phyloP scores from a whole-genome alignment of 2,797 vertebrate species.

The Emydoidea blandingii region DNA sequence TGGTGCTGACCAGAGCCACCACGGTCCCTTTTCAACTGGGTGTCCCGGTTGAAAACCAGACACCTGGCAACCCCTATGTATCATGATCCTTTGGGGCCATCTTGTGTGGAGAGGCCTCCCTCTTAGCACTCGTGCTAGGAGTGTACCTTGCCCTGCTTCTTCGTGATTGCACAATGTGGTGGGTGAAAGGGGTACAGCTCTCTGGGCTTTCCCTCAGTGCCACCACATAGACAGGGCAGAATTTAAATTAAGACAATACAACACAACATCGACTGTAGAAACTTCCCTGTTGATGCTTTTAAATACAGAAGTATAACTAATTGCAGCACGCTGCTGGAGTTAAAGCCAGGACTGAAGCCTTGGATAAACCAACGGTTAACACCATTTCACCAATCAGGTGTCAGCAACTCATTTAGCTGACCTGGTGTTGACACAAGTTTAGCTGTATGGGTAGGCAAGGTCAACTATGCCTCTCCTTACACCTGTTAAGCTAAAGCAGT shows the following conservation, averaged over 20 bases:
- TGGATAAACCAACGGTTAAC: not conserved
- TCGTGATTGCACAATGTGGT: not conserved
- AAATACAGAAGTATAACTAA: not conserved
- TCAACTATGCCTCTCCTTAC: not conserved
- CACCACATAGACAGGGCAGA: not conserved
- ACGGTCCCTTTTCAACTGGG: no score
- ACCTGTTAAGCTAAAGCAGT: not conserved
- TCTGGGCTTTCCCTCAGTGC: not conserved
- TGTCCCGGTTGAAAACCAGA: no score
- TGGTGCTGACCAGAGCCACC: no score
- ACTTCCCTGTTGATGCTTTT: accelerated
- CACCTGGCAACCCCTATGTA: no score
- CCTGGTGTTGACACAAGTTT: not conserved
- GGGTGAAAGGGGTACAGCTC: not conserved
- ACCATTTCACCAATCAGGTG: not conserved
- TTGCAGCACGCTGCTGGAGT: not conserved
- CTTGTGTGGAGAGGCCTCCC: not conserved
- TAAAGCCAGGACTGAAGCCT: not conserved
- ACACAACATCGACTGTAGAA: not conserved
- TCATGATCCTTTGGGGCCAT: accelerated
- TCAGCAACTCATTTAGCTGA: not conserved
- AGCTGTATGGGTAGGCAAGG: not conserved
- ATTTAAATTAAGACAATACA: not conserved
- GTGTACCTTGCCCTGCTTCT: not conserved
- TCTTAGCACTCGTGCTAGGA: not conserved